Conservation (phyloP, 2,797 vertebrate species). For the Pipistrellus kuhlii region DNA sequence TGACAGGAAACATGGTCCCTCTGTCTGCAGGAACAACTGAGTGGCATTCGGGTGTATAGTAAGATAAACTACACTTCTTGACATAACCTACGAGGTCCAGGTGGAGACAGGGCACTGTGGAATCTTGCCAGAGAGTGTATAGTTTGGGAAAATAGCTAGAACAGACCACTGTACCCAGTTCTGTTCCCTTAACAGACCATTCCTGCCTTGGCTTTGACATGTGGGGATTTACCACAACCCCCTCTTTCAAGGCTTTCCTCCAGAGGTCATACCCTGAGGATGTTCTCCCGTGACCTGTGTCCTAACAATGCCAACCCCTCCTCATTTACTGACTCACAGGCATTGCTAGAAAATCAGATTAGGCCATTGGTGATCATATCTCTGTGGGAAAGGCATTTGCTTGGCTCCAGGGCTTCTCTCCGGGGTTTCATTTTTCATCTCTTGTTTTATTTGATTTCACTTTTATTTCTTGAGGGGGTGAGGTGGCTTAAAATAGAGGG, state of each 20-base stretch:
- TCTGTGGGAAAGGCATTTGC: conserved; percentile 40
- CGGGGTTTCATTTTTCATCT: not conserved
- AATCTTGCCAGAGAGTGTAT: not conserved
- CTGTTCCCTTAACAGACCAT: not conserved
- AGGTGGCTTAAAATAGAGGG: not conserved
- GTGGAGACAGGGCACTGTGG: not conserved
- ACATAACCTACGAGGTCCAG: not conserved
- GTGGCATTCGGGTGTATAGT: conserved; percentile 51
- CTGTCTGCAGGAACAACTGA: conserved; percentile 37
- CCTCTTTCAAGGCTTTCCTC: not conserved
- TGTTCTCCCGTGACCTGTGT: not conserved
- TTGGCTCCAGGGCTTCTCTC: not conserved
- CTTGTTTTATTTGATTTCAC: conserved; percentile 5
- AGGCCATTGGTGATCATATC: not conserved
- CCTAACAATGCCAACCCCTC: not conserved
- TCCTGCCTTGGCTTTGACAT: not conserved
- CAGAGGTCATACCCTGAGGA: not conserved
- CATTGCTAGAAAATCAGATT: conserved; percentile 38
- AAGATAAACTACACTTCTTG: conserved; percentile 24
- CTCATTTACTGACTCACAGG: conserved; percentile 1
- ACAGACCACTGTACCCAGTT: too few relatives aligned
- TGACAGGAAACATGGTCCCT: conserved; percentile 32
- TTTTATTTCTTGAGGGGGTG: not conserved
- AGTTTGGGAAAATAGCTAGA: not conserved
- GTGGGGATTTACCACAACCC: not conserved